These are phyloP conservation scores for Cyprinodon variegatus DNA, from an alignment of 2,113 vertebrate species.

Conservation along the genomic window DNA sequence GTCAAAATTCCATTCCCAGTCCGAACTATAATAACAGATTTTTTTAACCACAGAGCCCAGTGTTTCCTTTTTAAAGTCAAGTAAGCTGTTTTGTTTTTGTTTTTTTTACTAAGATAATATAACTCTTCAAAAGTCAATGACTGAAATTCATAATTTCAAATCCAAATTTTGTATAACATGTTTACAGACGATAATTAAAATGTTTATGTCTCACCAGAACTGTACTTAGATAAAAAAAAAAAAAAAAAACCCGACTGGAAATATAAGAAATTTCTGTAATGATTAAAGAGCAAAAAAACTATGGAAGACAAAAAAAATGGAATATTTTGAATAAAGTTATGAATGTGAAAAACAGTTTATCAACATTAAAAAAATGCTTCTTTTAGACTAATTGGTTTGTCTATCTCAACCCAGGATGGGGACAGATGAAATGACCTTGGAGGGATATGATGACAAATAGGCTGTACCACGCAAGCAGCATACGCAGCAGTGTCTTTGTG, in stretches of 20 bases:
- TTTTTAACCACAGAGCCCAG: too few species aligned
- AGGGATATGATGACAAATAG: conserved; percentile 49
- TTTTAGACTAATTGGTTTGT: conserved; percentile 34
- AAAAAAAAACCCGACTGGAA: background rate
- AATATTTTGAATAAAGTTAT: background rate
- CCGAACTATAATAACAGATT: too few species aligned
- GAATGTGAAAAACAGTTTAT: conserved; percentile 14
- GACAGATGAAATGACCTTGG: conserved; percentile 52
- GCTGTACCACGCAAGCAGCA: conserved; percentile 50
- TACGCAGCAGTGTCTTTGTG: conserved; percentile 37
- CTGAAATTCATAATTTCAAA: background rate
- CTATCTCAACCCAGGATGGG: conserved; percentile 17
- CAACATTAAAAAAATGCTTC: background rate
- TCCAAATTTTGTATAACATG: background rate
- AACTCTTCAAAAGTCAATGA: too few species aligned
- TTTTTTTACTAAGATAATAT: too few species aligned
- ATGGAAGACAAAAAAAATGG: background rate
- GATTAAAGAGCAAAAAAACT: background rate
- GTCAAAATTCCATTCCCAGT: too few species aligned
- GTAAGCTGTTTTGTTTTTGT: too few species aligned
- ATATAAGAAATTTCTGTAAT: background rate
- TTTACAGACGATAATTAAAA: background rate
- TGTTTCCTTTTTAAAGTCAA: too few species aligned
- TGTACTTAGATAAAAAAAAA: too few species aligned
- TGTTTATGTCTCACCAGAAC: too few species aligned